A percentile compares a stretch with the other conserved stretches of the same genome.
Evolutionary conservation across 2,888 invertebrate species (phyloP).

Genomic region (Priocnemis perturbator): DNA sequence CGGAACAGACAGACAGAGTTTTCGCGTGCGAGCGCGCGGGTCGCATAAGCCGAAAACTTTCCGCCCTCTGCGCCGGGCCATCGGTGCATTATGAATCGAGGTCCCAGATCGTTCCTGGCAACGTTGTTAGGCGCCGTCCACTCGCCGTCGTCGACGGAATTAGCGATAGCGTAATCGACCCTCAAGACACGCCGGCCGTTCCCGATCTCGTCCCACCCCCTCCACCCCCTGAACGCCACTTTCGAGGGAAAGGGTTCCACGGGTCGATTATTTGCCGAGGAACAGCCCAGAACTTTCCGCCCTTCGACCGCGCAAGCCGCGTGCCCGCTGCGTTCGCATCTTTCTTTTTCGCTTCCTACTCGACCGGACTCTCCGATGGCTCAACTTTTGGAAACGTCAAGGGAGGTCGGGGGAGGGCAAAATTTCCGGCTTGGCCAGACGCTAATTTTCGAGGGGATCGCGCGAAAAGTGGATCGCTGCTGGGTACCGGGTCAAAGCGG

Average conservation of each 20-base stretch:
- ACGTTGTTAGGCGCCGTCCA: background rate
- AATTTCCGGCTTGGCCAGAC: too few relatives aligned
- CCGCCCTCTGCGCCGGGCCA: background rate
- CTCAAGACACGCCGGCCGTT: conserved; percentile 1
- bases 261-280: background rate
- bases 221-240: background rate
- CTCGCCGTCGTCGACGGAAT: conserved; percentile 9
- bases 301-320: too few relatives aligned
- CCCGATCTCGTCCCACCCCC: background rate
- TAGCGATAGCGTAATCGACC: conserved; percentile 23
- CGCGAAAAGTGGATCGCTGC: too few relatives aligned
- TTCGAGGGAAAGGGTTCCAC: background rate
- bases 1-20: too few relatives aligned
- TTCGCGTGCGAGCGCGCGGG: background rate
- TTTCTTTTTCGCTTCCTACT: too few relatives aligned
- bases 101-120: background rate
- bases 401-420: too few relatives aligned
- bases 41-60: conserved; percentile 8
- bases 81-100: conserved; percentile 8
- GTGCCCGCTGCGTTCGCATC: background rate
- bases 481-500: background rate
- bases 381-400: too few relatives aligned
- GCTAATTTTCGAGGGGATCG: too few relatives aligned
- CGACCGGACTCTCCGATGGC: too few relatives aligned
- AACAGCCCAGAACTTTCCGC: background rate